phyloP scores from a whole-genome alignment of 2,797 vertebrate genomes.

The Hipposideros larvatus region DNA sequence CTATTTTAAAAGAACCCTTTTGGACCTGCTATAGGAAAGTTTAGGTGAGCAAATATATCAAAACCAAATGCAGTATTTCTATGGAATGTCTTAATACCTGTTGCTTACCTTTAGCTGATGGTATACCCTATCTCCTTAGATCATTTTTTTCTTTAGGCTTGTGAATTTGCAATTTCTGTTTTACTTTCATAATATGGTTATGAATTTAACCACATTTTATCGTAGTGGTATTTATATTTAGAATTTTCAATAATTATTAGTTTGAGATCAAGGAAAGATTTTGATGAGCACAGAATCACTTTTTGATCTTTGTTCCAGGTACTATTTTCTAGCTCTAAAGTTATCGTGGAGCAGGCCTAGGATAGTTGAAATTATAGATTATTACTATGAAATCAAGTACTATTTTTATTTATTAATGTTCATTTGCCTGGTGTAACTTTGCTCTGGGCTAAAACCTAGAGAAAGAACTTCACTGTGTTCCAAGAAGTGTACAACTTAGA shows the following conservation, averaged over 20 bases:
- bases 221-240: slow-evolving; percentile 55
- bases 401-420: slow-evolving; percentile 44
- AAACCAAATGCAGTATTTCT: not conserved
- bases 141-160: not conserved
- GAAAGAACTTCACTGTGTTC: slow-evolving; percentile 46
- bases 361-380: slow-evolving; percentile 9
- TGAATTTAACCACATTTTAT: slow-evolving; percentile 19
- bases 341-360: not conserved
- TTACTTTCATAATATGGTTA: not conserved
- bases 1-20: not conserved
- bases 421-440: slow-evolving; percentile 59
- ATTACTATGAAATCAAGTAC: slow-evolving; percentile 28
- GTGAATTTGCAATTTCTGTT: not conserved
- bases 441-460: slow-evolving; percentile 34
- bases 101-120: not conserved
- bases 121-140: slow-evolving; percentile 5
- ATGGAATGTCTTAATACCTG: not conserved
- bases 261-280: slow-evolving; percentile 20
- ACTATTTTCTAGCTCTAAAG: slow-evolving; percentile 3
- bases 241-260: slow-evolving; percentile 12
- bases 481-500: slow-evolving; percentile 33
- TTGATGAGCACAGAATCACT: not conserved
- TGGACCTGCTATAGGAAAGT: not conserved
- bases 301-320: slow-evolving; percentile 26
- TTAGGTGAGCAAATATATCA: slow-evolving; percentile 2